Conservation (phyloP, 2,797 vertebrate genomes). For the Poeciliopsis turneri region DNA sequence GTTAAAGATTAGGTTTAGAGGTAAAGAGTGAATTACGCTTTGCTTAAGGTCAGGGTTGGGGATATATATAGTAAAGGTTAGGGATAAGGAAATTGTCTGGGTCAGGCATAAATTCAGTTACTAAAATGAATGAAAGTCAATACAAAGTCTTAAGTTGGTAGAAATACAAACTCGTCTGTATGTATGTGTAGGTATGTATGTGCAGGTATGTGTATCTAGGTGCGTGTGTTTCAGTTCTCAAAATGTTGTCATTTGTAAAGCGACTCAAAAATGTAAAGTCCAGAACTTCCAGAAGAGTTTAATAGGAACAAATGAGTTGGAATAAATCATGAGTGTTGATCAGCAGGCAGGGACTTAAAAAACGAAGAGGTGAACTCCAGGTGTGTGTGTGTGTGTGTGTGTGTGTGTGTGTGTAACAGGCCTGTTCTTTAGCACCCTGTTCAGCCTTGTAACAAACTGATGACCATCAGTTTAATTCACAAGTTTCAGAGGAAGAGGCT, state of each 20-base stretch:
- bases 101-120: no score
- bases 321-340: not conserved
- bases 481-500: constrained; percentile 43
- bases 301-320: not conserved
- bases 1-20: no score
- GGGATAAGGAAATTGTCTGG: no score
- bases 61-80: no score
- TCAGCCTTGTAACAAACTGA: constrained; percentile 38
- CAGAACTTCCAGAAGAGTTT: not conserved
- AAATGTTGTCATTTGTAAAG: not conserved
- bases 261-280: not conserved
- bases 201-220: not conserved
- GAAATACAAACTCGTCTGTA: no score
- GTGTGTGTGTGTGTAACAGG: not conserved
- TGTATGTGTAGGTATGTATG: constrained; percentile 6
- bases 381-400: no score
- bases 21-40: no score
- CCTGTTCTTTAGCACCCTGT: constrained; percentile 1
- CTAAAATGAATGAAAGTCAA: no score
- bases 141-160: no score
- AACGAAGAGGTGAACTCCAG: not conserved
- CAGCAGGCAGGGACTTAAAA: not conserved
- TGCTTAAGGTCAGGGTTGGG: no score
- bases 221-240: not conserved
- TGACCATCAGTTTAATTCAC: constrained; percentile 63